Percentiles rank a stretch among this genome's conserved stretches.
Evolutionary conservation across 92 coral and sea anemone genomes (phyloP).

Genomic region (Scolanthus callimorphus): DNA sequence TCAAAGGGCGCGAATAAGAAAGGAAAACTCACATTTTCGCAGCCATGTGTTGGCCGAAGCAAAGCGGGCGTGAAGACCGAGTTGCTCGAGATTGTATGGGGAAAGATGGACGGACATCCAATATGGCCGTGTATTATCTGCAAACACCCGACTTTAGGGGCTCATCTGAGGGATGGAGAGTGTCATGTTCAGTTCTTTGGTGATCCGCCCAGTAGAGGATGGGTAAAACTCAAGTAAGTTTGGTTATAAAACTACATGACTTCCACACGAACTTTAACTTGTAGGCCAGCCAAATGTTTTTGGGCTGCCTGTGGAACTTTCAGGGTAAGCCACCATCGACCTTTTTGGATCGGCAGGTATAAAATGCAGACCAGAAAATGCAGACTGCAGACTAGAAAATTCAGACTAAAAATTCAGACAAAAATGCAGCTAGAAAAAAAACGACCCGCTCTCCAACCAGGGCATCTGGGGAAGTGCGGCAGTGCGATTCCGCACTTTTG

Average conservation of each 20-base stretch:
- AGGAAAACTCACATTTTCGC: conserved; percentile 3
- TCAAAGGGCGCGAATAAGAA: conserved; percentile 15
- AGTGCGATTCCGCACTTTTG: too few relatives aligned
- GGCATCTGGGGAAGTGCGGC: too few relatives aligned
- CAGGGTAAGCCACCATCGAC: too few relatives aligned
- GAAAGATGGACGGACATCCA: conserved; percentile 86
- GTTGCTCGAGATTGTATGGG: conserved; percentile 64
- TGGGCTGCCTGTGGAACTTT: too few relatives aligned
- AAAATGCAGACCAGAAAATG: too few relatives aligned
- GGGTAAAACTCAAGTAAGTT: conserved; percentile 70
- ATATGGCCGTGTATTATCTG: conserved; percentile 88
- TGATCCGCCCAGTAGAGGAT: conserved; percentile 83
- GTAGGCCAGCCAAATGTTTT: too few relatives aligned
- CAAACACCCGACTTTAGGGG: conserved; percentile 61
- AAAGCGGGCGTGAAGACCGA: conserved; percentile 7
- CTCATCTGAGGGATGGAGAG: conserved; percentile 8
- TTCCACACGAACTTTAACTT: too few relatives aligned
- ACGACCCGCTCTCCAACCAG: too few relatives aligned
- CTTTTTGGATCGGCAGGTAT: too few relatives aligned
- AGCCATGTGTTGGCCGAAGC: conserved; percentile 13
- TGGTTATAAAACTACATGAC: too few relatives aligned
- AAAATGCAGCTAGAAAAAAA: neutral
- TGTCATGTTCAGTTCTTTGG: conserved; percentile 90
- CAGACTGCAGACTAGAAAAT: too few relatives aligned
- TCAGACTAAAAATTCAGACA: too few relatives aligned